These are phyloP conservation scores for Henricia sp. DNA, from an alignment of 53 echinoderm and acorn worm genomes.

Conservation along the genomic window DNA sequence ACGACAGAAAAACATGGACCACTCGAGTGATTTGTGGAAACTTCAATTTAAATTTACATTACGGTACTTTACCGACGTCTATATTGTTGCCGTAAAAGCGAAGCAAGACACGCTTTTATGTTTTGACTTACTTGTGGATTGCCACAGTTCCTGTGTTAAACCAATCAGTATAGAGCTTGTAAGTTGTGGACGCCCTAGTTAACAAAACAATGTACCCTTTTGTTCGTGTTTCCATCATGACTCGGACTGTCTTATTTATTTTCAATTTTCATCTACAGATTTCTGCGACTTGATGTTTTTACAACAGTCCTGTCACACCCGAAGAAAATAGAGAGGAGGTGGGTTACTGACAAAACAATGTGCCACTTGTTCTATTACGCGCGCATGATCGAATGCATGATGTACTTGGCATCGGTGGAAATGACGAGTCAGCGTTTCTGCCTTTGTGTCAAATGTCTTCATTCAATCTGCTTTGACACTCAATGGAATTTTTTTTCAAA, in stretches of 20 bases:
- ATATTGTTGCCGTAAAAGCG: no score
- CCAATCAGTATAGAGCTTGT: slow-evolving; percentile 17
- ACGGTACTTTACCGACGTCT: no score
- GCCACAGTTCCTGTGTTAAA: slow-evolving; percentile 44
- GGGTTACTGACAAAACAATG: slow-evolving; percentile 29
- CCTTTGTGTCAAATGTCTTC: no score
- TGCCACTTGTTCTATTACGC: slow-evolving; percentile 11
- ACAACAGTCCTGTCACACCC: not conserved
- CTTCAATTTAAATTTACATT: no score
- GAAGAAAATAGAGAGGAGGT: slow-evolving; percentile 37
- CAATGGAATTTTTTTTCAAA: no score
- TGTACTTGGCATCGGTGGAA: no score
- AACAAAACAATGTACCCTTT: slow-evolving; percentile 1
- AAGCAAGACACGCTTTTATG: not conserved
- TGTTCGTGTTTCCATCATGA: slow-evolving; percentile 18
- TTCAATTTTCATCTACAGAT: slow-evolving; percentile 22
- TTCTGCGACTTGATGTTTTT: not conserved
- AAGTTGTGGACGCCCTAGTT: slow-evolving; percentile 40
- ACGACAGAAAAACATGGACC: no score
- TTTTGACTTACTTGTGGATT: slow-evolving; percentile 8
- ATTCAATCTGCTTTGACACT: no score
- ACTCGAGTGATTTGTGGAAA: no score
- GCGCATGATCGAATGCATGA: slow-evolving; percentile 9
- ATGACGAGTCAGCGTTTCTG: no score
- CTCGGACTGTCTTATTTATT: slow-evolving; percentile 28